Conservation (phyloP, 2,888 invertebrate genomes). For the Plebejus anna region DNA sequence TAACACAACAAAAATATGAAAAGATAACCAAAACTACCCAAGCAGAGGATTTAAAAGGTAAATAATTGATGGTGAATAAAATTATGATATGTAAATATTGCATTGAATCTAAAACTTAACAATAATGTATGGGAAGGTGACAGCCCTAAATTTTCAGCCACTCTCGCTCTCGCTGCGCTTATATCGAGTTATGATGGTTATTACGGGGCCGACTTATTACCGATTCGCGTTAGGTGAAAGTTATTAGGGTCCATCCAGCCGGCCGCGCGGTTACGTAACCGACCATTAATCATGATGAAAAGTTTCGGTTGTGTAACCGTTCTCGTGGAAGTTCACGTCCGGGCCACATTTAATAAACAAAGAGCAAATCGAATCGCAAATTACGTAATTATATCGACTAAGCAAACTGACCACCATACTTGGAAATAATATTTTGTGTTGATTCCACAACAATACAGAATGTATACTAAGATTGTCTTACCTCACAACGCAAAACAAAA, state of each 20-base stretch:
- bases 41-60: too few relatives aligned
- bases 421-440: neutral
- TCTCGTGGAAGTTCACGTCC: constrained; percentile 24
- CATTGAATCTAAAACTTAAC: too few relatives aligned
- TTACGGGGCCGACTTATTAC: constrained; percentile 57
- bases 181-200: constrained; percentile 61
- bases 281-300: constrained; percentile 36
- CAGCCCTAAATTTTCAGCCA: constrained; percentile 38
- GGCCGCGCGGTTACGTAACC: constrained; percentile 34
- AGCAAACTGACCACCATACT: neutral
- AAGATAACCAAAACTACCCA: neutral
- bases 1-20: neutral
- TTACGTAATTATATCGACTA: constrained; percentile 31
- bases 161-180: constrained; percentile 59
- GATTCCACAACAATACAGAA: neutral
- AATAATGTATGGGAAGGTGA: constrained; percentile 29
- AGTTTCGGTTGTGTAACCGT: constrained; percentile 27
- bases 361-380: constrained; percentile 21
- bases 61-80: neutral
- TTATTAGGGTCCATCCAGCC: constrained; percentile 50
- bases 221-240: constrained; percentile 64
- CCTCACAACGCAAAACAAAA: neutral
- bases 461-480: neutral
- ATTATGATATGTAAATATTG: neutral
- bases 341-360: constrained; percentile 23